Conservation (phyloP, 1,140 invertebrate genomes). For the Hermatobates lingyangjiaoensis region DNA sequence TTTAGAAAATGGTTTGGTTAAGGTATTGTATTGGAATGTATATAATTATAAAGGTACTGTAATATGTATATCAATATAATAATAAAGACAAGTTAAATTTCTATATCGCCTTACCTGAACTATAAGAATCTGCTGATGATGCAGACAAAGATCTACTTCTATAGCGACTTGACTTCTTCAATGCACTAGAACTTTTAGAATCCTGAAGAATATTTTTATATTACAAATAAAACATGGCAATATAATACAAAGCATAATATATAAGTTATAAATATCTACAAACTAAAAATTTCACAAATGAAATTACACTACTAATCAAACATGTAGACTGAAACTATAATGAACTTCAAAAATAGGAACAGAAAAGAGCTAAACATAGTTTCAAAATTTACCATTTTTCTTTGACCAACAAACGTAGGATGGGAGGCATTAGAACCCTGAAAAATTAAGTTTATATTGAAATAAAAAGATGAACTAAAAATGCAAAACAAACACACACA, state of each 20-base stretch:
- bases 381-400: constrained; percentile 13
- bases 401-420: constrained; percentile 12
- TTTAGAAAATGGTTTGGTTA: background rate
- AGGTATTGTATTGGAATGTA: too few relatives aligned
- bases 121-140: constrained; percentile 85
- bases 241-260: background rate
- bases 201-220: constrained; percentile 21
- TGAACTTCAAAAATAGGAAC: background rate
- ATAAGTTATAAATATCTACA: background rate
- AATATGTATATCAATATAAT: background rate
- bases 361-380: background rate
- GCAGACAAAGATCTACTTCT: constrained; percentile 73
- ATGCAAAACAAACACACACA: background rate
- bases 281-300: background rate
- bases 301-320: background rate
- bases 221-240: background rate
- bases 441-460: constrained; percentile 1
- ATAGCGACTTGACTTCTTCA: constrained; percentile 69
- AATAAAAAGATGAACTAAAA: background rate
- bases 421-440: constrained; percentile 12
- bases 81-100: background rate
- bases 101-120: constrained; percentile 27
- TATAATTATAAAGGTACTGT: background rate
- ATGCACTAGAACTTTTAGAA: constrained; percentile 42
- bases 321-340: background rate